These are phyloP conservation scores for Lycorma delicatula DNA, from an alignment of 1,140 invertebrate genomes.

Conservation along the genomic window DNA sequence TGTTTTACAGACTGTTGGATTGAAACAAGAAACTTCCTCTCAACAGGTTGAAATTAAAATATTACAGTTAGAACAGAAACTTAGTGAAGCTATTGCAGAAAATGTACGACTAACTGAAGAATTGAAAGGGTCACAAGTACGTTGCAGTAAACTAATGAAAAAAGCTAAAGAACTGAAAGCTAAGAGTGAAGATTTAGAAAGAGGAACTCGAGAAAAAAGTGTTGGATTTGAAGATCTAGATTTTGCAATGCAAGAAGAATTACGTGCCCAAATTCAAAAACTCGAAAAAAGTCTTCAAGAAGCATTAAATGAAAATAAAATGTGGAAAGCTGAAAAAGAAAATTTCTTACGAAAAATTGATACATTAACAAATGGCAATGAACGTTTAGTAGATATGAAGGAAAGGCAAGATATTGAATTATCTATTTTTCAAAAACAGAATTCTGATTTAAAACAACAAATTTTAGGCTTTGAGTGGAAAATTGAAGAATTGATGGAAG, in stretches of 20 bases:
- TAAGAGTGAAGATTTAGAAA: slow-evolving; percentile 50
- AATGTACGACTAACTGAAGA: slow-evolving; percentile 44
- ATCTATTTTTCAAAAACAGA: slow-evolving; percentile 57
- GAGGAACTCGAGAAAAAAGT: slow-evolving; percentile 43
- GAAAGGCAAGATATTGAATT: slow-evolving; percentile 64
- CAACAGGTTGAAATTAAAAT: slow-evolving; percentile 31
- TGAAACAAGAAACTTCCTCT: slow-evolving; percentile 18
- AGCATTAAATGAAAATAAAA: slow-evolving; percentile 44
- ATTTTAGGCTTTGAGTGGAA: slow-evolving; percentile 35
- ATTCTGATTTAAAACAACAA: slow-evolving; percentile 45
- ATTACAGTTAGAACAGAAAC: slow-evolving; percentile 39
- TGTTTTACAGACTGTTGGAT: too few relatives aligned
- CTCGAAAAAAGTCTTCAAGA: slow-evolving; percentile 56
- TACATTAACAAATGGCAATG: slow-evolving; percentile 64
- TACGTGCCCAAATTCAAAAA: slow-evolving; percentile 52
- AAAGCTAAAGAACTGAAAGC: slow-evolving; percentile 65
- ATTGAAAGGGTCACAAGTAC: slow-evolving; percentile 48
- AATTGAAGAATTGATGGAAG: slow-evolving; percentile 28
- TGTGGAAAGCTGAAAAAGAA: slow-evolving; percentile 54
- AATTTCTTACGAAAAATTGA: slow-evolving; percentile 59
- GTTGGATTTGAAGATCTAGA: slow-evolving; percentile 55
- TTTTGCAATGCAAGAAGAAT: slow-evolving; percentile 63
- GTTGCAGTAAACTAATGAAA: slow-evolving; percentile 58
- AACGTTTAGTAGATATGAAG: slow-evolving; percentile 65
- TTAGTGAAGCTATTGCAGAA: slow-evolving; percentile 43